Base-by-base conservation (phyloP, 2,888 invertebrate genomes). In the Pachymerium ferrugineum region DNA sequence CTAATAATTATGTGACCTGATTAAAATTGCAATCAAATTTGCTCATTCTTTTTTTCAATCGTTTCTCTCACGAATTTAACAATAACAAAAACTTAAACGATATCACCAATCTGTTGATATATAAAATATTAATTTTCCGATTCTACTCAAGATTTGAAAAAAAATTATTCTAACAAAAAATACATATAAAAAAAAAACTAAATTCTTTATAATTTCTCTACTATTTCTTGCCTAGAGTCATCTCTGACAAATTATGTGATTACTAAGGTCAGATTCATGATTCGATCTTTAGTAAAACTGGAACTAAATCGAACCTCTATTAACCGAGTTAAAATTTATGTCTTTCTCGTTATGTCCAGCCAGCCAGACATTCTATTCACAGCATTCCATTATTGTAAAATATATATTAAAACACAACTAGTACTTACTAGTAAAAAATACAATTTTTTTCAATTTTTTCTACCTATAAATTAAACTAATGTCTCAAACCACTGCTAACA, bases 361-460 rank as follows among this genome's bases (percentile, higher is more conserved):
- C 62, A 62, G 62, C 62, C 62, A 62, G 62, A 62, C 62, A 62
- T 25, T 62, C 62, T 62, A 19, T 28, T 62, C 62, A 28, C 28
- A 62, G 28, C 62, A 62, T 62, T 62, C 62, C 62, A 62, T 62
- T 62, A 62, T 62, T 62, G 62, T 62, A 62, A 28, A 62, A 22
- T 62, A 62, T n/a, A n/a, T 47, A 62, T 28, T 62, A 62, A 62
- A 62, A 62, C 62, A 62, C 62, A 62, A 62, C 62, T n/a, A 28
- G n/a, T n/a, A n/a, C n/a, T n/a, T n/a, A n/a, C n/a, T n/a, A 25
- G 62, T 62, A 62, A 62, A 62, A 62, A 38, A 38, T 12, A 62
- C 28, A 47, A n/a, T n/a, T n/a, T n/a, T n/a, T n/a, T n/a, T n/a
- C 47, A 47, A 47, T 47, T 47, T 47, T 47, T 14, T 47, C 22